Base-by-base conservation (phyloP, 1,140 invertebrate genomes). In the Lanistes nyassanus region DNA sequence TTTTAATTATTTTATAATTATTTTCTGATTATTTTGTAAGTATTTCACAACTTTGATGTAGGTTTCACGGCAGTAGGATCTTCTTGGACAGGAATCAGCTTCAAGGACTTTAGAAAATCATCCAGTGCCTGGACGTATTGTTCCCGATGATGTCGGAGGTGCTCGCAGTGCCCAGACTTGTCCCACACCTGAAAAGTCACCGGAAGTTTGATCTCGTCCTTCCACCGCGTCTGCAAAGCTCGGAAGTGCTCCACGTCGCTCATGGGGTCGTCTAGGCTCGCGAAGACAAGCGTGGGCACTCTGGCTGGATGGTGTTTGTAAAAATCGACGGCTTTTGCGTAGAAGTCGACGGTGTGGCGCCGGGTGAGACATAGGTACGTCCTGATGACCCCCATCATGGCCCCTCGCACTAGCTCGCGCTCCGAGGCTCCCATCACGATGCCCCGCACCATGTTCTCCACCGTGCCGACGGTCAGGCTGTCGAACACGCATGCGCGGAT, bases 391-490 rank as follows among this genome's bases (percentile, higher is more conserved):
- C 65, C 62, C 31, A 53, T 69, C 11, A 79, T 34, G 11, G 76
- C 34, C 42, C 42, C 31, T 2, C 62, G 73, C 3, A 79, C 3
- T 0, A 79, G 19, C 5, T 11, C 31, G 31, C 53, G 77, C 65
- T 77, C 62, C 21, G 69, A 56, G 7, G 75, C 7, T 3, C 77
- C 78, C 23, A 37, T 62, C 0, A 66, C 69, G 7, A 81, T 76
- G 1, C 80, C 78, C 1, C 31, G 60, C 42, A 69, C 70, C 80
- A 81, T 79, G 34, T 71, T 65, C n/a, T 79, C 70, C 34, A 72
- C 36, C 2, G 77, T 76, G 0, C 80, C 80, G 21, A 76, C 47
- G 16, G 80, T 81, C 37, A 79, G 55, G 51, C 80, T 81, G 55
- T 81, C 80, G 31, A 79, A 74, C 1, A 81, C 64, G 19, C 74